Evolutionary conservation across 1,140 invertebrate genomes (phyloP), one percentile per base, ranked within the genome.

Genomic region (Ylistrum balloti): DNA sequence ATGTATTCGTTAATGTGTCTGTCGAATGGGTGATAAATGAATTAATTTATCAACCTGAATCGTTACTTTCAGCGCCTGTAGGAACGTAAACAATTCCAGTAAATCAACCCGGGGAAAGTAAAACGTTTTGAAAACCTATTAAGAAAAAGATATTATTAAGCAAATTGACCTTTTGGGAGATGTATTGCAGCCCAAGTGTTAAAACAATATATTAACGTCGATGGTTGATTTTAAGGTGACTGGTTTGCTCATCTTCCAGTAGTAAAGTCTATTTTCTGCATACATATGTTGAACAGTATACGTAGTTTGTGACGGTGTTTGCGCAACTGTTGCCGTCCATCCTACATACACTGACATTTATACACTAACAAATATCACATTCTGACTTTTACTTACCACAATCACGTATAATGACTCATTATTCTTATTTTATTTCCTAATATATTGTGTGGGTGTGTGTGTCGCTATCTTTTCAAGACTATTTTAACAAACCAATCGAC

Each of bases 31-130:
- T 74, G 56, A 74, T 74, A 74, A 74, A 74, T 74, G 56, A 74
- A 74, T 74, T 74, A 74, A 74, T 74, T 74, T 74, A 74, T 74
- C 56, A 74, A 74, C 56, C 56, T 74, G 56, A 74, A 74, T 74
- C 17, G 56, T 74, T 74, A 74, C 56, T 74, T 74, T 28, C 56
- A 74, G 17, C 56, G n/a, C 56, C 56, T 9, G 22, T n/a, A 74
- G 56, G 56, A 74, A 74, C 56, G 56, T 74, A 74, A 74, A 74
- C 22, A 5, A 74, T 74, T n/a, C 56, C 56, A n/a, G 56, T 74
- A 74, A 74, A 74, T 74, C 56, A 74, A n/a, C 56, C n/a, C 56
- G 56, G 56, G n/a, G 11, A 74, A 74, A 74, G 56, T 74, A 5
- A 74, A 74, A 74, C 56, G 28, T 74, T 74, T 74, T 74, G 56